Evolutionary conservation across 92 coral and sea anemone genomes (phyloP).

Genomic region (Heliopora coerulea): DNA sequence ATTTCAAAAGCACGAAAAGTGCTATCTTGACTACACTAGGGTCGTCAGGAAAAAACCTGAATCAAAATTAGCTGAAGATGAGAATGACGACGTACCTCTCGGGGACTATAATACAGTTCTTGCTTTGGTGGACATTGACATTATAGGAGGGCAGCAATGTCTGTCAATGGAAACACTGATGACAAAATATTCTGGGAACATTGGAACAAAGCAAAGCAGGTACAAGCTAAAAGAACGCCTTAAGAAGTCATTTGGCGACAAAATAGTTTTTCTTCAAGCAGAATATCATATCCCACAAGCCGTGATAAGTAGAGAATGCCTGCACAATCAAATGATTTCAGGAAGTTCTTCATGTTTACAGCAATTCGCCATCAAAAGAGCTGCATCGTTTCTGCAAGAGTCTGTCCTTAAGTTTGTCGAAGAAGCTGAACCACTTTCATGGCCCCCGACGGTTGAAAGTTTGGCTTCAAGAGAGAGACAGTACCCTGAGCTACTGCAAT

Average conservation of each 20-base stretch:
- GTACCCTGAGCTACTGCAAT: slow-evolving; percentile 6
- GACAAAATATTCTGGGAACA: slow-evolving; percentile 3
- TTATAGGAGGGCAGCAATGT: slow-evolving; percentile 30
- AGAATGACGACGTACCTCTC: not conserved
- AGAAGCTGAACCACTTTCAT: slow-evolving; percentile 17
- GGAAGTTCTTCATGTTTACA: not conserved
- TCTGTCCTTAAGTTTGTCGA: not conserved
- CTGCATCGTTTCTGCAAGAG: slow-evolving; percentile 22
- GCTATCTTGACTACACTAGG: slow-evolving; percentile 18
- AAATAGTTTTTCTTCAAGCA: slow-evolving; percentile 20
- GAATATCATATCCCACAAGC: slow-evolving; percentile 27
- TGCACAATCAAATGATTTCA: slow-evolving; percentile 12
- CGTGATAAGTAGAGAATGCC: slow-evolving; percentile 28
- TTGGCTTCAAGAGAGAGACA: not conserved
- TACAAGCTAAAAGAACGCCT: slow-evolving; percentile 14
- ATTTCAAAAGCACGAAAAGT: slow-evolving; percentile 23
- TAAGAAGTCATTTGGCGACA: not conserved
- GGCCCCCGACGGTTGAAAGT: slow-evolving; percentile 38
- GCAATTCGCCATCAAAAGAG: slow-evolving; percentile 14
- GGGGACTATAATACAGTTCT: slow-evolving; percentile 20
- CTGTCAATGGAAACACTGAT: slow-evolving; percentile 19
- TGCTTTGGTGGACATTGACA: slow-evolving; percentile 13
- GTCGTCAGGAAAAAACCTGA: slow-evolving; percentile 3
- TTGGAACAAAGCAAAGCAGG: slow-evolving; percentile 9
- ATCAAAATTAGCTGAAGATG: not conserved